phyloP scores from a whole-genome alignment of 2,113 vertebrate species.

The Athene cunicularia region DNA sequence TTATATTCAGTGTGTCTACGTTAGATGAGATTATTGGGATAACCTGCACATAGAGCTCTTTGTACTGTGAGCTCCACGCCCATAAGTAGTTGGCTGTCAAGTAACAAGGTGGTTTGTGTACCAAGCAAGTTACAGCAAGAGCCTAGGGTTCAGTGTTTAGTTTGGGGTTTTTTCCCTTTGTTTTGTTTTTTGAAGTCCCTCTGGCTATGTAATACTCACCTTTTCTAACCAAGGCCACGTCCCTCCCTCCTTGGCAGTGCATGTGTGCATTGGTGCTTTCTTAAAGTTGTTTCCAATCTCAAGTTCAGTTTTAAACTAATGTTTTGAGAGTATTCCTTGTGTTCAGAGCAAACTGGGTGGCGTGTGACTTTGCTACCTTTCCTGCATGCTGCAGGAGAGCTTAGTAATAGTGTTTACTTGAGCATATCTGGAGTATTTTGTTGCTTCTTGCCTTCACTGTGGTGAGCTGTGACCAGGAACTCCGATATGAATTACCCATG shows the following conservation, averaged over 20 bases:
- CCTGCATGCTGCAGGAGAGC: not conserved
- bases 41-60: not conserved
- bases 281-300: not conserved
- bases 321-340: not conserved
- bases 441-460: not conserved
- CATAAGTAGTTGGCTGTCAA: not conserved
- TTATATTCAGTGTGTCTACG: not conserved
- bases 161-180: not conserved
- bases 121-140: not conserved
- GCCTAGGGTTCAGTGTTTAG: not conserved
- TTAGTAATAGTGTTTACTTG: not conserved
- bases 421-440: not conserved
- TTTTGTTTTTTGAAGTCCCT: not conserved
- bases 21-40: not conserved
- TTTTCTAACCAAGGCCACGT: not conserved
- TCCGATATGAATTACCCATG: fast-evolving
- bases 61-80: not conserved
- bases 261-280: not conserved
- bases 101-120: conserved; percentile 23
- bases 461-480: not conserved
- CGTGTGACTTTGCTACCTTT: not conserved
- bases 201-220: not conserved
- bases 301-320: not conserved
- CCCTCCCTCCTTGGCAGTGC: not conserved
- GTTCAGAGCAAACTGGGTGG: not conserved